Evolutionary conservation across 2,797 vertebrate genomes (phyloP), one percentile per base, ranked within the genome.

Genomic region (Discoglossus pictus): DNA sequence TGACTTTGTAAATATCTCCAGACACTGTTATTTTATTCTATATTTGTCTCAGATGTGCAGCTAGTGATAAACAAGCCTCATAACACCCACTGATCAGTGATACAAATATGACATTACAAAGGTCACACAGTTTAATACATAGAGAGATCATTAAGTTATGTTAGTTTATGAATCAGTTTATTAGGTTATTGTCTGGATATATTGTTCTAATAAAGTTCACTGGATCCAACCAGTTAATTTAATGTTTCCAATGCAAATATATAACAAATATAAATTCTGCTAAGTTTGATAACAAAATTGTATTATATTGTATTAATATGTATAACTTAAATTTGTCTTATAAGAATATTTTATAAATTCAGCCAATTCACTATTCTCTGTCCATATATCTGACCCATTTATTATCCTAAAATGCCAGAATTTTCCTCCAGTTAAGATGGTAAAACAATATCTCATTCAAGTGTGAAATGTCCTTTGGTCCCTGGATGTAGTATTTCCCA

Each of bases 401-500:
- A 16, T 40, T 47, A 16, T 16, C 35, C 5, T 38, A n/a, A 44
- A 20, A 44, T 44, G 42, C 11, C 16, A 44, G 17, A 44, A 20
- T 7, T 1, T 31, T 35, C 38, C 4, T 42, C 17, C 36, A 11
- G 9, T 34, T 39, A 55, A 21, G 40, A 27, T 16, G 27, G 62
- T 20, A 23, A 51, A 9, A 34, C 31, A 60, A 11, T 15, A 47
- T 54, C 21, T 61, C 66, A 61, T 52, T 44, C 39, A 53, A 53
- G 58, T 69, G 58, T 69, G 31, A 69, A 62, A 69, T 69, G 38
- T 62, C 54, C 50, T 55, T 69, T 47, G 27, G 40, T 40, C 54
- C 47, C 40, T 39, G 31, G 31, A 47, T 46, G n/a, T n/a, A 25
- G 5, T 54, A 55, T 69, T 69, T 58, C 66, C 58, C 3, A 21